phyloP scores from a whole-genome alignment of 2,113 vertebrate genomes.

The Stegostoma tigrinum region DNA sequence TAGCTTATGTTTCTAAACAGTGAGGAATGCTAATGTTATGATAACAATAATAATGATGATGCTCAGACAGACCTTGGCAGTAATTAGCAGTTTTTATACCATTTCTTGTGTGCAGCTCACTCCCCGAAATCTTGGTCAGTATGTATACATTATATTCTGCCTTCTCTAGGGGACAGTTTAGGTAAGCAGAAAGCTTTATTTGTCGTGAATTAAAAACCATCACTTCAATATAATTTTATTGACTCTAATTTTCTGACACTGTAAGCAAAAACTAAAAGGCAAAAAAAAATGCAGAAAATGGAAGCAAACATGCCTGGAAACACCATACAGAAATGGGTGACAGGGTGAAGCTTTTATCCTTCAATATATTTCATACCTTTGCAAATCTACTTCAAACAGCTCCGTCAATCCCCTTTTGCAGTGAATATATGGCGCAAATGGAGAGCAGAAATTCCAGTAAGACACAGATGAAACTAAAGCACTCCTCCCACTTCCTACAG shows the following conservation, averaged over 20 bases:
- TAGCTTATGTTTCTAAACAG: not conserved
- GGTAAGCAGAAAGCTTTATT: not conserved
- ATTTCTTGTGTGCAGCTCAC: not conserved
- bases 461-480: not conserved
- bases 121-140: not conserved
- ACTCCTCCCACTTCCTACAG: too few relatives aligned
- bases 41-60: not conserved
- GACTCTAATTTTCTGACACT: not conserved
- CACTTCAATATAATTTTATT: not conserved
- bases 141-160: not conserved
- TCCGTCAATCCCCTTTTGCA: not conserved
- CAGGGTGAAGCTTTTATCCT: not conserved
- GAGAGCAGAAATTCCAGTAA: not conserved
- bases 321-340: not conserved
- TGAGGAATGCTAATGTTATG: not conserved
- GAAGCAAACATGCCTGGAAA: not conserved
- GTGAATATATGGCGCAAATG: not conserved
- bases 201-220: not conserved
- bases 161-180: not conserved
- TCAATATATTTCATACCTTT: not conserved
- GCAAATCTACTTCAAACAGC: not conserved
- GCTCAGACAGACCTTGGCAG: constrained; percentile 24
- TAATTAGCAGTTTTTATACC: not conserved
- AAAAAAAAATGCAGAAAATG: not conserved
- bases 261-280: not conserved